Evolutionary conservation across 2,113 vertebrate genomes (phyloP).

Genomic region (Piliocolobus tephrosceles): DNA sequence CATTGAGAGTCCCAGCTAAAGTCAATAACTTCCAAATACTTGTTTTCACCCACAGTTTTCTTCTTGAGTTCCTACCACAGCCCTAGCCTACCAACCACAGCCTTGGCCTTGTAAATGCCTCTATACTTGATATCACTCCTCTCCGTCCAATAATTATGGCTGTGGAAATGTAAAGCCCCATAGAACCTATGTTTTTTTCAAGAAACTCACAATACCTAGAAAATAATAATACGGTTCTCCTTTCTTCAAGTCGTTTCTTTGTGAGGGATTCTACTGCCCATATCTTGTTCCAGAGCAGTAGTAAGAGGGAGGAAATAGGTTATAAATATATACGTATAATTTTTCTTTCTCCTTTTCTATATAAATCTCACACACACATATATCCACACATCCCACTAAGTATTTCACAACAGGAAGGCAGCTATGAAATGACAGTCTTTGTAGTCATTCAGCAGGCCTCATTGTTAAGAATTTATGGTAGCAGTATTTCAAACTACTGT

Average conservation of each 20-base stretch:
- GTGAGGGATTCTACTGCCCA: background rate
- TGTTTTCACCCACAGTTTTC: background rate
- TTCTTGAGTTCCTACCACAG: background rate
- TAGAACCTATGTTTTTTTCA: background rate
- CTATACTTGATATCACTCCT: background rate
- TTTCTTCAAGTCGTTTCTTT: background rate
- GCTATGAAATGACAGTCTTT: background rate
- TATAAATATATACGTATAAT: background rate
- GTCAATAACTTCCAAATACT: background rate
- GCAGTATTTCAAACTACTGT: background rate
- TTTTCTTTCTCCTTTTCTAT: background rate
- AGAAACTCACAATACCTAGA: background rate
- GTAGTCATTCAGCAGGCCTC: background rate
- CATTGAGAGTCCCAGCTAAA: background rate
- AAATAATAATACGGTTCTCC: background rate
- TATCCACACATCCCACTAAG: background rate
- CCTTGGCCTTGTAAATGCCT: background rate
- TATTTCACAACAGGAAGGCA: background rate
- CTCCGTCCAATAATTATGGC: background rate
- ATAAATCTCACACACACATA: background rate
- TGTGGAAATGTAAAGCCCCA: background rate
- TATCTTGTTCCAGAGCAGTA: background rate
- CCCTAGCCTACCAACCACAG: background rate
- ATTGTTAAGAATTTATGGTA: background rate
- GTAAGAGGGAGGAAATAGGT: background rate